Conservation (phyloP, 2,797 vertebrate species). For the Centropyge bicolor region DNA sequence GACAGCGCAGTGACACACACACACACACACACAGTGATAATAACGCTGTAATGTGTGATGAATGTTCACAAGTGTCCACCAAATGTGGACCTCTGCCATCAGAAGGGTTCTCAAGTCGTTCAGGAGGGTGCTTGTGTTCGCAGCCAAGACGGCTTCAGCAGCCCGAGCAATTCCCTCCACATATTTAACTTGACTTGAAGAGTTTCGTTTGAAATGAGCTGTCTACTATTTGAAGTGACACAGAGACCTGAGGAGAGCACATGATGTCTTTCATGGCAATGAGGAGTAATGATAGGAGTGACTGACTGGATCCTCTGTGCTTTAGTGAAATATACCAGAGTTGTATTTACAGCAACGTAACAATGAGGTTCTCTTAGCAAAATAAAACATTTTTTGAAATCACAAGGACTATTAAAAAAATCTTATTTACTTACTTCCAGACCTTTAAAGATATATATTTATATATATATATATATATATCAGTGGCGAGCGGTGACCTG, state of each 20-base stretch:
- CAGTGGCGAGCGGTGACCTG: too few relatives aligned
- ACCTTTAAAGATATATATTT: too few relatives aligned
- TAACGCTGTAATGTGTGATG: constrained; percentile 42
- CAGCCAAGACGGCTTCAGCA: constrained; percentile 11
- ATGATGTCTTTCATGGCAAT: not conserved
- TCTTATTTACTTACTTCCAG: not conserved
- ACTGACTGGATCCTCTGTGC: not conserved
- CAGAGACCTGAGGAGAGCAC: not conserved
- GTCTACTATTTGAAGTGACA: constrained; percentile 7
- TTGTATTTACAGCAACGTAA: not conserved
- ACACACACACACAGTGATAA: constrained; percentile 29
- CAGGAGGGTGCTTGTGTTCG: constrained; percentile 34
- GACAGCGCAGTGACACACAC: constrained; percentile 3
- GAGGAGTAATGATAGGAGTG: not conserved
- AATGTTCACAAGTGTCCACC: constrained; percentile 33
- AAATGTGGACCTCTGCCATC: constrained; percentile 25
- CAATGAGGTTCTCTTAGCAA: not conserved
- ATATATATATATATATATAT: too few relatives aligned
- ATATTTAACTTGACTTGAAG: constrained; percentile 36
- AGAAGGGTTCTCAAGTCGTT: constrained; percentile 30
- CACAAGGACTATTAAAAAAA: not conserved
- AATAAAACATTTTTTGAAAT: not conserved
- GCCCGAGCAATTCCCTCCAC: constrained; percentile 25
- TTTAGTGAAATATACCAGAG: not conserved
- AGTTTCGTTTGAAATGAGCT: constrained; percentile 33